These are phyloP conservation scores for Maniola jurtina DNA, from an alignment of 1,140 invertebrate species.

Conservation along the genomic window DNA sequence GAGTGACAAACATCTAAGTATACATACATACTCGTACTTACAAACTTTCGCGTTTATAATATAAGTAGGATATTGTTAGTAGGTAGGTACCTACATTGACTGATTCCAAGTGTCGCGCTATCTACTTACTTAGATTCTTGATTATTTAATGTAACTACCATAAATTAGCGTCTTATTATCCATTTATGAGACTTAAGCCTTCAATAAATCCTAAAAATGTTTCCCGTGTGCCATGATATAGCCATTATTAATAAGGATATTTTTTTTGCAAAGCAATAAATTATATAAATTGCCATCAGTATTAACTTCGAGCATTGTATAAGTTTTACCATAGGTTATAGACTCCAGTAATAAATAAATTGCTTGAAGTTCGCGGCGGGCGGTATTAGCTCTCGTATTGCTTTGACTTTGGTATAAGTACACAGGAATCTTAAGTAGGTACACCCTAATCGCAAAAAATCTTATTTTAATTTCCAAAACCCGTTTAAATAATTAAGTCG, in stretches of 20 bases:
- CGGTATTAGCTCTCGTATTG: conserved; percentile 9
- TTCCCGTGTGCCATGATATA: conserved; percentile 23
- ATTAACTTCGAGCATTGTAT: conserved; percentile 29
- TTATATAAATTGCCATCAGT: conserved; percentile 34
- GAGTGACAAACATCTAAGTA: too few species aligned
- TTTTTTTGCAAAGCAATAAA: conserved; percentile 35
- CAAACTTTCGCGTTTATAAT: too few species aligned
- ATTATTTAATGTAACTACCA: background rate
- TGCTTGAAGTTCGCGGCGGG: conserved; percentile 27
- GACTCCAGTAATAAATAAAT: conserved; percentile 31
- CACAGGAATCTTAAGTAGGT: too few species aligned
- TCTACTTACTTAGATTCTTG: background rate
- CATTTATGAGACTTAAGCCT: conserved; percentile 13
- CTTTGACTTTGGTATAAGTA: background rate
- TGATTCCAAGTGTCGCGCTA: background rate
- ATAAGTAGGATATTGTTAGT: too few species aligned
- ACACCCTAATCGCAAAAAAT: too few species aligned
- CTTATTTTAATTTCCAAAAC: background rate
- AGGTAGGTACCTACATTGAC: background rate
- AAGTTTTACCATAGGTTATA: conserved; percentile 30
- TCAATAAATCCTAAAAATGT: conserved; percentile 29
- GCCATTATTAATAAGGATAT: conserved; percentile 28
- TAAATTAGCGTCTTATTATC: conserved; percentile 6
- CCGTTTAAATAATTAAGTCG: background rate
- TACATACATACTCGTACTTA: too few species aligned